These are phyloP conservation scores for Phyllostomus hastatus DNA, from an alignment of 2,113 vertebrate genomes.

Conservation along the genomic window DNA sequence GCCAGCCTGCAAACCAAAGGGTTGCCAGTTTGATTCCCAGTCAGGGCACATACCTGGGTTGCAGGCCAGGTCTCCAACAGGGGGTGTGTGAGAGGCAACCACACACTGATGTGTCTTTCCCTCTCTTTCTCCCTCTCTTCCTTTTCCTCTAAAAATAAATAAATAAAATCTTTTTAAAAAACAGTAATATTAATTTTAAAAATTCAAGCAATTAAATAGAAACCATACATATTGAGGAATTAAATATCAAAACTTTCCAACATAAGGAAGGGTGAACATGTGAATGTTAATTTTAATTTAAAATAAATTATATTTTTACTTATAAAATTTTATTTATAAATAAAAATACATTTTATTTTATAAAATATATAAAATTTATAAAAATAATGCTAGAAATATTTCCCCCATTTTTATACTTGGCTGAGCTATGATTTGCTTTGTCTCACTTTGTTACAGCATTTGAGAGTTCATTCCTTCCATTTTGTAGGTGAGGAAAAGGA, in stretches of 20 bases:
- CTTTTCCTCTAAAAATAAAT: too few relatives aligned
- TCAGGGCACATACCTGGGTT: too few relatives aligned
- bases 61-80: too few relatives aligned
- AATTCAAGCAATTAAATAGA: background rate
- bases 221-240: background rate
- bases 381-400: background rate
- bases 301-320: background rate
- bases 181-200: background rate
- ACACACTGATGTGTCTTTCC: too few relatives aligned
- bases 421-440: background rate
- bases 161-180: background rate
- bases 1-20: too few relatives aligned
- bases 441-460: background rate
- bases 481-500: background rate
- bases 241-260: background rate
- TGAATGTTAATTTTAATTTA: background rate
- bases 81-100: too few relatives aligned
- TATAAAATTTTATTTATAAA: background rate
- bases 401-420: background rate
- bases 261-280: background rate
- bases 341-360: background rate
- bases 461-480: background rate
- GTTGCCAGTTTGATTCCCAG: too few relatives aligned
- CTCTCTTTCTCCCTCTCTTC: too few relatives aligned
- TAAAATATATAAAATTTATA: background rate